Conservation (phyloP, 2,113 vertebrate genomes). For the Hippocampus comes region DNA sequence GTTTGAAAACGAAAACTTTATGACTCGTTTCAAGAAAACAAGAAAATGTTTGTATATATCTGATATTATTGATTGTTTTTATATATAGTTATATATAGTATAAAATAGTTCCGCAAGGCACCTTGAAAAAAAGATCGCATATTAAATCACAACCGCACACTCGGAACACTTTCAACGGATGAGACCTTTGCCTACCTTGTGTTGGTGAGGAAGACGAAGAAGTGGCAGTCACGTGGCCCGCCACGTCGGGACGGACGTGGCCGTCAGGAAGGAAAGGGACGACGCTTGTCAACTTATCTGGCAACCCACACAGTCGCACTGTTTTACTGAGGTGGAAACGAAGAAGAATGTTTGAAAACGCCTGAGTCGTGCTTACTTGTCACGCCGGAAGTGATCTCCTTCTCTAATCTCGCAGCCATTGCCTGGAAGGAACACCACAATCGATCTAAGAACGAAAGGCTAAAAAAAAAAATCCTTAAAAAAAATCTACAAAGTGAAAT, state of each 20-base stretch:
- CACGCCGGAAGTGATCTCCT: slow-evolving; percentile 63
- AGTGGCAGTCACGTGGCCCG: slow-evolving; percentile 78
- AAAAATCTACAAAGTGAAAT: background rate
- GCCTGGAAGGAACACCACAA: slow-evolving; percentile 67
- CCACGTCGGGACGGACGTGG: slow-evolving; percentile 46
- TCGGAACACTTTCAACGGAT: too few relatives aligned
- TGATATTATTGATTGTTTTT: too few relatives aligned
- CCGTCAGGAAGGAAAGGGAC: slow-evolving; percentile 26
- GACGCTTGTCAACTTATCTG: slow-evolving; percentile 65
- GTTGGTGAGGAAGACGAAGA: background rate
- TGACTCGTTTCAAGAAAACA: background rate
- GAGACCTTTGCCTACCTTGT: slow-evolving; percentile 34
- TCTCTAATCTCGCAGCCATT: slow-evolving; percentile 71
- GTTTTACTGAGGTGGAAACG: slow-evolving; percentile 11
- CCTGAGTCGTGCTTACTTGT: slow-evolving; percentile 48
- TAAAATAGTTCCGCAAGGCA: too few relatives aligned
- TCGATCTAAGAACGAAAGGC: background rate
- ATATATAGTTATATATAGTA: too few relatives aligned
- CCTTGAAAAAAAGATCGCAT: too few relatives aligned
- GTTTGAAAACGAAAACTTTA: background rate
- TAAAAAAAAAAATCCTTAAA: background rate
- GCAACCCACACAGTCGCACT: slow-evolving; percentile 3
- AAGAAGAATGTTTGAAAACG: background rate
- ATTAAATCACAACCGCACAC: too few relatives aligned
- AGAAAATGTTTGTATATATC: background rate